A percentile compares a stretch with the other conserved stretches of the same genome.
Conservation (phyloP, 2,797 vertebrate genomes). For the Iguana delicatissima region DNA sequence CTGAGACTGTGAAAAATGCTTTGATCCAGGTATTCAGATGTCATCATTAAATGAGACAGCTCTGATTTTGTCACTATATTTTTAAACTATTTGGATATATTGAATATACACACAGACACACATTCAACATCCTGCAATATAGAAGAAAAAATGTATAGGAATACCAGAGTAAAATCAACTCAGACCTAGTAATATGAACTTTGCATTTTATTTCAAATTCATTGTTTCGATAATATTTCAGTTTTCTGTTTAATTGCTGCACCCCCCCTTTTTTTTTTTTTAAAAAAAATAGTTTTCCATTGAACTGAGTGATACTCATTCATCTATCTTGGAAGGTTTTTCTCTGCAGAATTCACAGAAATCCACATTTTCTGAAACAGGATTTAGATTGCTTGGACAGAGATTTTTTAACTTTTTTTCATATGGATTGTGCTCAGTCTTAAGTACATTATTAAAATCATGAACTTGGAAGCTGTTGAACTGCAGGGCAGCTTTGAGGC, state of each 20-base stretch:
- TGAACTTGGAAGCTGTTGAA: not conserved
- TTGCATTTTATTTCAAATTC: not conserved
- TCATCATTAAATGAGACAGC: not conserved
- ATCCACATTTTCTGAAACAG: not conserved
- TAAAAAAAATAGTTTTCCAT: not conserved
- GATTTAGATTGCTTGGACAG: not conserved
- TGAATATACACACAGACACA: not conserved
- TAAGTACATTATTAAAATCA: not conserved
- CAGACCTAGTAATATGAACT: not conserved
- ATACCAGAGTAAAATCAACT: not conserved
- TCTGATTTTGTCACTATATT: constrained; percentile 7
- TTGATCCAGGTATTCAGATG: not conserved
- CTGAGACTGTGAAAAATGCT: too few species aligned
- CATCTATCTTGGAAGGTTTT: not conserved
- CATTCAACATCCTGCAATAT: not conserved
- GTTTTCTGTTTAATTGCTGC: not conserved
- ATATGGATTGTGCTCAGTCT: not conserved
- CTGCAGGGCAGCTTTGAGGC: not conserved
- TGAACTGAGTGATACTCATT: not conserved
- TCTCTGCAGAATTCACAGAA: not conserved
- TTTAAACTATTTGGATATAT: not conserved
- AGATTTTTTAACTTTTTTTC: not conserved
- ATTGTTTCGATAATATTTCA: too few species aligned
- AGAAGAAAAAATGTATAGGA: not conserved
- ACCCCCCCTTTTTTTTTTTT: too few species aligned